Evolutionary conservation across 2,888 invertebrate genomes (phyloP).

Genomic region (Xestia sexstrigata): DNA sequence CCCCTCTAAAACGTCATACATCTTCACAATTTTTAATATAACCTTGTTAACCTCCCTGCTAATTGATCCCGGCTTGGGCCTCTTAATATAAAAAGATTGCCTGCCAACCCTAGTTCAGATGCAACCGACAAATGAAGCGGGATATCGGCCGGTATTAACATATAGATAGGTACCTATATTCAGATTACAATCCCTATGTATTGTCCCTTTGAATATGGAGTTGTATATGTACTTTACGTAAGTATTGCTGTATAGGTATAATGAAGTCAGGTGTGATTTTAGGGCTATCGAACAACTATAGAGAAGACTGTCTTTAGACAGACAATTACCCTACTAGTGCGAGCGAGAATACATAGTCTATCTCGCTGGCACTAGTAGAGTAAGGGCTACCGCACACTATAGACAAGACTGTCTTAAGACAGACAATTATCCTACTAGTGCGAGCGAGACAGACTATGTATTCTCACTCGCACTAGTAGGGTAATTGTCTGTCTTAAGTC

Average conservation of each 20-base stretch:
- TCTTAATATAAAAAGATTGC: conserved; percentile 36
- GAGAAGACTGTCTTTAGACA: too few relatives aligned
- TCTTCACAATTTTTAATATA: conserved; percentile 39
- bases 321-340: too few relatives aligned
- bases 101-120: conserved; percentile 70
- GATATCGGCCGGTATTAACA: conserved; percentile 70
- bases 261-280: conserved; percentile 23
- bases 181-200: conserved; percentile 38
- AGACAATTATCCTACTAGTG: too few relatives aligned
- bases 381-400: too few relatives aligned
- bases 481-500: too few relatives aligned
- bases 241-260: background rate
- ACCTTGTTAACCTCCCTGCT: conserved; percentile 31
- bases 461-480: too few relatives aligned
- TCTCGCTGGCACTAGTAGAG: too few relatives aligned
- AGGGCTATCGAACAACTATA: too few relatives aligned
- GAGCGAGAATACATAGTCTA: too few relatives aligned
- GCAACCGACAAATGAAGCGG: conserved; percentile 77
- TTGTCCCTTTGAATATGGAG: conserved; percentile 36
- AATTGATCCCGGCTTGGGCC: conserved; percentile 27
- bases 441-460: too few relatives aligned
- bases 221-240: background rate
- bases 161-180: conserved; percentile 41
- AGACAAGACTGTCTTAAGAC: too few relatives aligned
- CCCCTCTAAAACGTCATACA: background rate